A percentile compares a stretch with the other conserved stretches of the same genome.
phyloP scores from a whole-genome alignment of 2,797 vertebrate genomes.

The Lepus oiostolus region DNA sequence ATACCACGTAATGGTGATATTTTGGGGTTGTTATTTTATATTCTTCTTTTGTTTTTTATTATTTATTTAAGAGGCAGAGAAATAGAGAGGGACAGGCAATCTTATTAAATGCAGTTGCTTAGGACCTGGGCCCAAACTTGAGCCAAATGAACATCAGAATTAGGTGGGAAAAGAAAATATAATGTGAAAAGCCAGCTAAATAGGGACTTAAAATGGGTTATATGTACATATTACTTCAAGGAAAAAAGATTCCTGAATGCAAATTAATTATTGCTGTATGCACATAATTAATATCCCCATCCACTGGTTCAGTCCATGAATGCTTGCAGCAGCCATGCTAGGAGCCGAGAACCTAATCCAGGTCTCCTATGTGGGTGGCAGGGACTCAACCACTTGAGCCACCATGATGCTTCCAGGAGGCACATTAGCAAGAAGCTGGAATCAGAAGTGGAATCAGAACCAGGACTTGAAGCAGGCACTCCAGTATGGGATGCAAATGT shows the following conservation, averaged over 20 bases:
- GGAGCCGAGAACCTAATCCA: too few relatives aligned
- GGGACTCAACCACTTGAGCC: too few relatives aligned
- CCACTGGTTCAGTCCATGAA: too few relatives aligned
- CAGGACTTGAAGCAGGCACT: too few relatives aligned
- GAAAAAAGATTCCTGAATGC: background rate
- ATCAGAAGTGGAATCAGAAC: too few relatives aligned
- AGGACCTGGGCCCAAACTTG: background rate
- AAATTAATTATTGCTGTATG: background rate
- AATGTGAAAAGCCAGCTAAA: constrained; percentile 17
- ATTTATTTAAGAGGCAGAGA: too few relatives aligned
- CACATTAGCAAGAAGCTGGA: too few relatives aligned
- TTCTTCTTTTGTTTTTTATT: background rate
- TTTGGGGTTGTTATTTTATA: constrained; percentile 16
- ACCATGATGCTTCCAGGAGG: too few relatives aligned
- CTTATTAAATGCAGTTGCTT: constrained; percentile 1
- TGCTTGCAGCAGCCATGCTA: too few relatives aligned
- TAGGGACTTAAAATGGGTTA: background rate
- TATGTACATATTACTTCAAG: constrained; percentile 2
- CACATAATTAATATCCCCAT: background rate
- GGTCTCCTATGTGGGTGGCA: too few relatives aligned
- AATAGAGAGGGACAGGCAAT: background rate
- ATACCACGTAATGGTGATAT: background rate
- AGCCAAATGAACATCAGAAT: background rate
- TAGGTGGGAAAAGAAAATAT: constrained; percentile 1
- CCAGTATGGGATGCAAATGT: too few relatives aligned